These are phyloP conservation scores for Uropsilus gracilis DNA, from an alignment of 2,113 vertebrate species.

Conservation along the genomic window DNA sequence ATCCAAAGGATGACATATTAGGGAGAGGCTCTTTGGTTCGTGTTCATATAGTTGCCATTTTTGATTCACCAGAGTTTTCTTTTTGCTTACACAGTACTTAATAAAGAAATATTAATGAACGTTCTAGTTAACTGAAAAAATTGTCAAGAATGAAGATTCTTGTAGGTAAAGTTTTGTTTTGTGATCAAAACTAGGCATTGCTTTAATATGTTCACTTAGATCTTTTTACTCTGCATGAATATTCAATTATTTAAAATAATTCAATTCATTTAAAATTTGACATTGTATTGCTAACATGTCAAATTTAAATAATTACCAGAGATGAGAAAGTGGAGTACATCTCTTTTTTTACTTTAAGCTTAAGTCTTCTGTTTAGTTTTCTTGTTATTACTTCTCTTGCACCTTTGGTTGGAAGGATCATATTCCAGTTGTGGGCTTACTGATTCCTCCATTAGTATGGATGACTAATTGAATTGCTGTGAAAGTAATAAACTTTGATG, in stretches of 20 bases:
- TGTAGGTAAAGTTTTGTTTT: background rate
- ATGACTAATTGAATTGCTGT: background rate
- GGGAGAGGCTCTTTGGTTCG: background rate
- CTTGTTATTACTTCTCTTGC: background rate
- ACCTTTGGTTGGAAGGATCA: conserved; percentile 22
- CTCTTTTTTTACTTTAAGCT: conserved; percentile 31
- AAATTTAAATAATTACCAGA: conserved; percentile 54
- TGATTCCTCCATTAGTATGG: background rate
- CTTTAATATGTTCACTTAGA: conserved; percentile 31
- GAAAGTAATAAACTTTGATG: background rate
- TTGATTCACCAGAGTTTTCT: no score
- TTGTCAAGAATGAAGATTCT: conserved; percentile 16
- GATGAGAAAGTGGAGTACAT: background rate
- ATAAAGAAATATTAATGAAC: background rate
- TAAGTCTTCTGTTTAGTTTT: background rate
- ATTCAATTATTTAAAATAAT: conserved; percentile 13
- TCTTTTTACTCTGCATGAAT: background rate
- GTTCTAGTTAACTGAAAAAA: conserved; percentile 31
- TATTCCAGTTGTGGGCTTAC: background rate
- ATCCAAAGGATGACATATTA: background rate
- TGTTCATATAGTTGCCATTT: no score
- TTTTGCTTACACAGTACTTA: background rate
- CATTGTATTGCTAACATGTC: conserved; percentile 29
- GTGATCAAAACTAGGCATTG: background rate
- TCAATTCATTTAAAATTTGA: conserved; percentile 43